phyloP scores from a whole-genome alignment of 2,888 invertebrate genomes.

The Exephanes ischioxanthus region DNA sequence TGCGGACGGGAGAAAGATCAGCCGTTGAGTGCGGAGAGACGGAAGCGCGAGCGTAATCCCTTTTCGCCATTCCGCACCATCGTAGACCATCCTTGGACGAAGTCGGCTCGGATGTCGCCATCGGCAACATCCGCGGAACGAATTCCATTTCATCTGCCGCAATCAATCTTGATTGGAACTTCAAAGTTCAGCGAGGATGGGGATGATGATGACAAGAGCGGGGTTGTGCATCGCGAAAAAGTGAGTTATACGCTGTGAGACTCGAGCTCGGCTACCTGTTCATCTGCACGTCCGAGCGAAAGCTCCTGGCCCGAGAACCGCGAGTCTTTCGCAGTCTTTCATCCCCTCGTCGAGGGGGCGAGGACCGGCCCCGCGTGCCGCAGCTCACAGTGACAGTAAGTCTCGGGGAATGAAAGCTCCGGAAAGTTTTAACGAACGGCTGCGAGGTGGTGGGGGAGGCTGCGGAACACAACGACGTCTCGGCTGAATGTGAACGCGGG shows the following conservation, averaged over 20 bases:
- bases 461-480: slow-evolving; percentile 21
- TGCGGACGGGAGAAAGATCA: slow-evolving; percentile 12
- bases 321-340: slow-evolving; percentile 33
- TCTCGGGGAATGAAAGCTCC: slow-evolving; percentile 33
- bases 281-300: slow-evolving; percentile 10
- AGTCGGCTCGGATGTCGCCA: slow-evolving; percentile 56
- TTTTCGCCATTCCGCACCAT: neutral
- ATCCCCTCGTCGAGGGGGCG: slow-evolving; percentile 27
- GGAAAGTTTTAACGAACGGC: slow-evolving; percentile 56
- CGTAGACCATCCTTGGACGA: neutral
- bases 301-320: neutral
- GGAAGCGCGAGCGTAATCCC: slow-evolving; percentile 33
- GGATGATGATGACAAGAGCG: slow-evolving; percentile 32
- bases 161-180: slow-evolving; percentile 82
- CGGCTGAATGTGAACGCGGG: slow-evolving; percentile 39
- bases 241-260: slow-evolving; percentile 9
- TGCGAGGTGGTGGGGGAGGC: slow-evolving; percentile 12
- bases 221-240: slow-evolving; percentile 5
- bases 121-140: slow-evolving; percentile 72
- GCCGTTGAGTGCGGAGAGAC: neutral
- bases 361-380: neutral
- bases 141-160: slow-evolving; percentile 79
- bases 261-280: slow-evolving; percentile 23
- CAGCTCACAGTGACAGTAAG: slow-evolving; percentile 31
- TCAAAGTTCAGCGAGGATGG: slow-evolving; percentile 73